A percentile compares a stretch with the other conserved stretches of the same genome.
These are phyloP conservation scores for Sebastes steindachneri DNA, from an alignment of 2,797 vertebrate species.

Conservation along the genomic window DNA sequence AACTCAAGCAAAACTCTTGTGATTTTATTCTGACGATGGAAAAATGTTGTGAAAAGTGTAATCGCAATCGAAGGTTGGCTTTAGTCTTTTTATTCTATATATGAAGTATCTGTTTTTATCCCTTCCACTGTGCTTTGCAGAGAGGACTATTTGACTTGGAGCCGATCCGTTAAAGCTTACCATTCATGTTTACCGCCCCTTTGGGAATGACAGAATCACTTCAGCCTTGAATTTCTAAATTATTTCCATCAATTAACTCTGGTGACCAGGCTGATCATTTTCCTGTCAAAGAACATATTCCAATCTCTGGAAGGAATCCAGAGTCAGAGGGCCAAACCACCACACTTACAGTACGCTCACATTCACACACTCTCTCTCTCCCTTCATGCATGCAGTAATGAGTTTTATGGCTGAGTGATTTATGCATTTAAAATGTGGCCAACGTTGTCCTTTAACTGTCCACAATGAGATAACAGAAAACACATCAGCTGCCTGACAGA, in stretches of 20 bases:
- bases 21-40: not conserved
- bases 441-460: slow-evolving; percentile 49
- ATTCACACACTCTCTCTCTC: not conserved
- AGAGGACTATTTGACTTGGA: not conserved
- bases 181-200: not conserved
- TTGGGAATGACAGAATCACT: slow-evolving; percentile 4
- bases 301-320: slow-evolving; percentile 18
- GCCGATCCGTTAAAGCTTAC: not conserved
- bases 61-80: too few species aligned
- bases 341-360: not conserved
- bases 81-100: too few species aligned
- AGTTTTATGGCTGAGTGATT: slow-evolving; percentile 67
- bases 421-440: slow-evolving; percentile 64
- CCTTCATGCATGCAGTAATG: slow-evolving; percentile 51
- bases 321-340: slow-evolving; percentile 21
- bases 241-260: slow-evolving; percentile 38
- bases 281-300: slow-evolving; percentile 34
- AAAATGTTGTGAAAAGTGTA: too few species aligned
- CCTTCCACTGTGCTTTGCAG: too few species aligned
- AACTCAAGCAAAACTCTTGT: too few species aligned
- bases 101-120: too few species aligned
- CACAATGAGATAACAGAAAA: slow-evolving; percentile 64
- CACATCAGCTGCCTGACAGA: slow-evolving; percentile 57
- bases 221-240: not conserved
- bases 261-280: slow-evolving; percentile 35